phyloP scores from a whole-genome alignment of 2,113 vertebrate genomes.

The Centropus unirufus region DNA sequence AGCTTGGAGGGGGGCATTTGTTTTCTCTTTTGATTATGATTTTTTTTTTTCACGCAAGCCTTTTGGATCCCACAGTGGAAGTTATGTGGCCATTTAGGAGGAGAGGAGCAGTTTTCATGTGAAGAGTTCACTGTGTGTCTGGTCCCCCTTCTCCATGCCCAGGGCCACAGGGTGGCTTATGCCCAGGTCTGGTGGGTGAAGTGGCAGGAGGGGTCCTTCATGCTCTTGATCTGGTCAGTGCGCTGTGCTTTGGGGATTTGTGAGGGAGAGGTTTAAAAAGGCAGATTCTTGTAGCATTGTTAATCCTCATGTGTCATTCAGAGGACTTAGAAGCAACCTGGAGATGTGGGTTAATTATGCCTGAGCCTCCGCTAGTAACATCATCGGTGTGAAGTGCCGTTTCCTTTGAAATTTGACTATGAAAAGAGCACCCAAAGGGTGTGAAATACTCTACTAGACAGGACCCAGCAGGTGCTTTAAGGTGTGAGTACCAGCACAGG shows the following conservation, averaged over 20 bases:
- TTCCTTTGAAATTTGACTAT: not conserved
- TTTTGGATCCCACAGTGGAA: not conserved
- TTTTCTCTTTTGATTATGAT: not conserved
- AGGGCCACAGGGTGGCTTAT: accelerated
- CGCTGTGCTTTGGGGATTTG: not conserved
- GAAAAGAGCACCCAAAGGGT: not conserved
- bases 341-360: not conserved
- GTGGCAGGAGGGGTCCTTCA: accelerated
- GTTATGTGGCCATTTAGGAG: not conserved
- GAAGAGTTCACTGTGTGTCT: not conserved
- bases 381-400: not conserved
- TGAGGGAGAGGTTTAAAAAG: not conserved
- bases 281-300: not conserved
- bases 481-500: not conserved
- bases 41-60: accelerated
- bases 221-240: not conserved
- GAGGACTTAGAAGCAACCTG: not conserved
- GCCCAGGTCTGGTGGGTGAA: accelerated
- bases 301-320: not conserved
- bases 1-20: not conserved
- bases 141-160: accelerated
- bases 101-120: not conserved
- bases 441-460: not conserved
- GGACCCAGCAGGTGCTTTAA: not conserved
- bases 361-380: not conserved